Evolutionary conservation across 2,888 invertebrate species (phyloP), one percentile per base, ranked within the genome.

Genomic region (Acanthoscelides obtectus): DNA sequence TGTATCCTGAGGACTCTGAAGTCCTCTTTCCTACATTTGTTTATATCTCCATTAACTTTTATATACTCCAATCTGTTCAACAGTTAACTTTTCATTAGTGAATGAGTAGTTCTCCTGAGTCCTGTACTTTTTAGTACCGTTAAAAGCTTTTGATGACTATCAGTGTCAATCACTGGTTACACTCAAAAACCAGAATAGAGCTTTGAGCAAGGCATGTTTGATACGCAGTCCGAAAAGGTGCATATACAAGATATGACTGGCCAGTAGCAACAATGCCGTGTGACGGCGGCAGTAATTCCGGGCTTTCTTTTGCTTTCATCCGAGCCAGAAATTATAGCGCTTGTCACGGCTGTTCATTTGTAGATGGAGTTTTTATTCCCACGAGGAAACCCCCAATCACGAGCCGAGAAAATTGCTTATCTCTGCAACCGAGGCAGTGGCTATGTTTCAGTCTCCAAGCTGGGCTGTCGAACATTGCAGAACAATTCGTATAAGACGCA

Each of bases 301-400:
- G 81, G 82, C 82, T 83, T 83, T 82, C 83, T 82, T 81, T 81
- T 81, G 81, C 83, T 82, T 83, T 83, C 83, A 82, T 83, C 83
- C 84, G 83, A 82, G 83, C 85, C 74, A 76, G 88, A 88, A 89
- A 89, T 89, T 89, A 89, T 89, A 88, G 89, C 89, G 88, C 89
- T 89, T 89, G 89, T 89, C 89, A 89, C 89, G 89, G 88, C 88
- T 89, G 89, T 89, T 89, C 89, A 89, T 89, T 89, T 89, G 89
- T 89, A 89, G 89, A 89, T 89, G 89, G 89, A 89, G 89, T 89
- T 89, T 89, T 89, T 88, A 88, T 87, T 87, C 89, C 89, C 89
- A 80, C 82, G 88, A 88, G 88, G 86, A 87, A 87, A 87, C 87
- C 88, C 89, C 89, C 89, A 89, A 89, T 89, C 89, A 89, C 89